Conservation (phyloP, 2,797 vertebrate species). For the Aplochiton taeniatus region DNA sequence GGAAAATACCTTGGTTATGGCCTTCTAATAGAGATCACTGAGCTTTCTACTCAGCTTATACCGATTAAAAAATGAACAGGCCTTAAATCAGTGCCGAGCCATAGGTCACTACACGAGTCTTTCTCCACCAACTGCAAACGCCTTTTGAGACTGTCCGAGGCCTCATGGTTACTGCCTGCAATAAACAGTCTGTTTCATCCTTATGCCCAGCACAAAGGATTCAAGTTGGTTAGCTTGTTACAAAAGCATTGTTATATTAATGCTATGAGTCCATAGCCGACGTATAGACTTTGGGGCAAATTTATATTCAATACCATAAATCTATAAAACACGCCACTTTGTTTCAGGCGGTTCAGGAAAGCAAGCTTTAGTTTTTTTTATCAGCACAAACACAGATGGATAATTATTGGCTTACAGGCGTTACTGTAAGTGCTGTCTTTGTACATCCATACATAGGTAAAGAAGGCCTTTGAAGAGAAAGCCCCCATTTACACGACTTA, state of each 20-base stretch:
- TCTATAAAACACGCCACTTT: neutral
- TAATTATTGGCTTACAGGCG: slow-evolving; percentile 27
- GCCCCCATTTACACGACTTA: slow-evolving; percentile 1
- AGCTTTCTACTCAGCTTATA: neutral
- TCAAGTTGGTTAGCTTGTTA: slow-evolving; percentile 1
- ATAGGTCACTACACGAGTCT: neutral
- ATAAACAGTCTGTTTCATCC: slow-evolving; percentile 14
- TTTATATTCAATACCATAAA: neutral
- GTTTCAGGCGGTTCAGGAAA: slow-evolving; percentile 2
- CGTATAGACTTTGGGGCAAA: slow-evolving; percentile 5
- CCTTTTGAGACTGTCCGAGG: neutral
- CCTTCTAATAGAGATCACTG: no score
- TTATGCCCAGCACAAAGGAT: slow-evolving; percentile 58
- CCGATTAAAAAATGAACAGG: neutral
- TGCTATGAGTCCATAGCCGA: slow-evolving; percentile 18
- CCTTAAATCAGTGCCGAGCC: slow-evolving; percentile 15
- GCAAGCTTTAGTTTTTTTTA: slow-evolving; percentile 15
- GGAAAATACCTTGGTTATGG: neutral
- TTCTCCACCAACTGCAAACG: neutral
- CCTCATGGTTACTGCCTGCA: slow-evolving; percentile 3
- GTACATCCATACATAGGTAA: slow-evolving; percentile 23
- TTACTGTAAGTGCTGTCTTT: slow-evolving; percentile 37
- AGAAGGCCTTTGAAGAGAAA: neutral
- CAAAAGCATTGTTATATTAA: neutral
- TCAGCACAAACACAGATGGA: slow-evolving; percentile 18